These are phyloP conservation scores for Epinephelus awoara DNA, from an alignment of 2,797 vertebrate genomes.

Conservation along the genomic window DNA sequence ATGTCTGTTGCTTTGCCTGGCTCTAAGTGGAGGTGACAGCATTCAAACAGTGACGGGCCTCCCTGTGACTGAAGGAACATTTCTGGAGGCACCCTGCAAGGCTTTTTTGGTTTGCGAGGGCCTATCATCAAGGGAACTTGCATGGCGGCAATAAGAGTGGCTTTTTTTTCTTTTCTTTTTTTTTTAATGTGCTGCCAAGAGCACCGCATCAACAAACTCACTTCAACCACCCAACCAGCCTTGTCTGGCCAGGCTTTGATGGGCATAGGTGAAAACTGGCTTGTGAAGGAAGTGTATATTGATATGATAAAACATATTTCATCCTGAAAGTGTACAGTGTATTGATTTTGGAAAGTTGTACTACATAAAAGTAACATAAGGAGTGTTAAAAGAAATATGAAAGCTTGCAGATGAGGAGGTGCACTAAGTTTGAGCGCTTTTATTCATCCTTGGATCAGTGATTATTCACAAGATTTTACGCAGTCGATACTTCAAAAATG, in stretches of 20 bases:
- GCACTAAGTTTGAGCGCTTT: slow-evolving; percentile 57
- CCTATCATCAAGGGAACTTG: slow-evolving; percentile 72
- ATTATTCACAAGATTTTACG: slow-evolving; percentile 80
- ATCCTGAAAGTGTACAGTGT: slow-evolving; percentile 63
- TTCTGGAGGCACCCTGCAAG: slow-evolving; percentile 88
- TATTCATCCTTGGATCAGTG: slow-evolving; percentile 76
- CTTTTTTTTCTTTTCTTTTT: slow-evolving; percentile 29
- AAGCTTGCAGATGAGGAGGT: slow-evolving; percentile 64
- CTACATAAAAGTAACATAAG: slow-evolving; percentile 75
- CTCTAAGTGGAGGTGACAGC: slow-evolving; percentile 87
- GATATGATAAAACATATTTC: slow-evolving; percentile 70
- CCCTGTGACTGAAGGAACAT: slow-evolving; percentile 83
- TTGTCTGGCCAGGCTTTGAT: slow-evolving; percentile 41
- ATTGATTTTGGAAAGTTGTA: slow-evolving; percentile 78
- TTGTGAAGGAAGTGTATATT: slow-evolving; percentile 68
- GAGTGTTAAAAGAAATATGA: slow-evolving; percentile 74
- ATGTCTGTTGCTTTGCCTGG: slow-evolving; percentile 51
- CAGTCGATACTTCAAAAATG: slow-evolving; percentile 77
- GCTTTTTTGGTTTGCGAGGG: slow-evolving; percentile 77
- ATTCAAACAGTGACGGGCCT: slow-evolving; percentile 75
- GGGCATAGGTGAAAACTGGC: slow-evolving; percentile 23
- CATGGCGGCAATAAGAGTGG: slow-evolving; percentile 54
- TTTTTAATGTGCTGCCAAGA: slow-evolving; percentile 16
- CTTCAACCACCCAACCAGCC: slow-evolving; percentile 33
- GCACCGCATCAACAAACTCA: slow-evolving; percentile 43